These are phyloP conservation scores for Ceriagrion tenellum DNA, from an alignment of 2,888 invertebrate species.

Conservation along the genomic window DNA sequence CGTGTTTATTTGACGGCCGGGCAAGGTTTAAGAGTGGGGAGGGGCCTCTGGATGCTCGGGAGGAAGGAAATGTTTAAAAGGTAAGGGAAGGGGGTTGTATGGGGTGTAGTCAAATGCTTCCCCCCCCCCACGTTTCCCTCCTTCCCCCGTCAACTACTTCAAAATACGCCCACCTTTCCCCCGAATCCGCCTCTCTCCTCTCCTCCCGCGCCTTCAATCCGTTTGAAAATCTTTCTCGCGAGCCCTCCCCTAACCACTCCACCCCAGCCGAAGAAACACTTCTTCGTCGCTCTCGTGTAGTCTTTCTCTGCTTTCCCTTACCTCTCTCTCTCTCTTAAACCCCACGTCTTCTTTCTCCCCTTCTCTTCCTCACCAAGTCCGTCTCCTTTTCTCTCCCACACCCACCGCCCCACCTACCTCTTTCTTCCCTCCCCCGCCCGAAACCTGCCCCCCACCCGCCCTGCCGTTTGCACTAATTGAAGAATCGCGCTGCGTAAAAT, in stretches of 20 bases:
- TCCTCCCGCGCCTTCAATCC: background rate
- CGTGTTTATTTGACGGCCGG: constrained; percentile 63
- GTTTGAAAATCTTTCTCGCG: background rate
- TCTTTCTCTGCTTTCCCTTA: background rate
- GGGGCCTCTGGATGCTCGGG: background rate
- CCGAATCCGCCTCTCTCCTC: background rate
- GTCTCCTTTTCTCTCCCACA: background rate
- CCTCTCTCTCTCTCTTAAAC: too few relatives aligned
- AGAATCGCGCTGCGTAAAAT: constrained; percentile 68
- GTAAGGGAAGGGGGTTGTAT: background rate
- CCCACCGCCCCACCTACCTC: background rate
- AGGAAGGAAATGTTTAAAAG: background rate
- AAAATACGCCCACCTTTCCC: constrained; percentile 11
- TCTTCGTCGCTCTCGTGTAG: background rate
- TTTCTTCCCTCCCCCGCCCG: background rate
- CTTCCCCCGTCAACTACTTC: background rate
- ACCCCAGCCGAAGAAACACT: background rate
- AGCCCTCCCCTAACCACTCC: background rate
- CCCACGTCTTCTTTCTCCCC: too few relatives aligned
- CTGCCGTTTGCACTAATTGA: constrained; percentile 67
- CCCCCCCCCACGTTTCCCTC: background rate
- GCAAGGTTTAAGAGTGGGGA: background rate
- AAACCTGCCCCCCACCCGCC: background rate
- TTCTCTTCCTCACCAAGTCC: background rate
- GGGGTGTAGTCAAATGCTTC: background rate